phyloP scores from a whole-genome alignment of 37 sponge, comb jelly and placozoan species.

The Spongilla lacustris region DNA sequence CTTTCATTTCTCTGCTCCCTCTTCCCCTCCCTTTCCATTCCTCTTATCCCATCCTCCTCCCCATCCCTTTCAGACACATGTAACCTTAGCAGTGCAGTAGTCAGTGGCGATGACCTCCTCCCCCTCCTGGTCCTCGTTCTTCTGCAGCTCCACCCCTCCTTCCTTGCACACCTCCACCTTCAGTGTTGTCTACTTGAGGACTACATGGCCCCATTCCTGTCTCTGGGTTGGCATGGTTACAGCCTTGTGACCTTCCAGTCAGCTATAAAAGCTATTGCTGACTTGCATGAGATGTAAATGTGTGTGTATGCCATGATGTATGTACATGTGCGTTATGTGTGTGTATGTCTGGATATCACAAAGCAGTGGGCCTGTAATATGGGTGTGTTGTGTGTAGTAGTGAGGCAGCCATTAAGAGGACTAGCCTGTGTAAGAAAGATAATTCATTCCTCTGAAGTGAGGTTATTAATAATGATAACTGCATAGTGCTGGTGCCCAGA shows the following conservation, averaged over 20 bases:
- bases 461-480: no score
- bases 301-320: no score
- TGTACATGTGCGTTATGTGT: no score
- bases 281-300: neutral
- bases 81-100: conserved; percentile 11
- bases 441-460: no score
- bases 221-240: conserved; percentile 53
- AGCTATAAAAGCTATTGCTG: conserved; percentile 4
- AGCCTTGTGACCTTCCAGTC: conserved; percentile 30
- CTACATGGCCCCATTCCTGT: conserved; percentile 32
- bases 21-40: neutral
- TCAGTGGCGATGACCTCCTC: conserved; percentile 36
- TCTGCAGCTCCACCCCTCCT: conserved; percentile 16
- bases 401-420: no score
- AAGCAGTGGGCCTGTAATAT: no score
- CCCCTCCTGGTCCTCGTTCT: conserved; percentile 35
- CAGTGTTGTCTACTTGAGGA: conserved; percentile 32
- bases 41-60: neutral
- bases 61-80: neutral
- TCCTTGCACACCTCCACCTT: conserved; percentile 10
- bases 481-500: no score
- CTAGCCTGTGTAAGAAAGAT: no score
- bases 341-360: no score
- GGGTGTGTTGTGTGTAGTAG: no score
- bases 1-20: neutral